Evolutionary conservation across 2,888 invertebrate genomes (phyloP).

Genomic region (Imbricaverruca yamaguchii): DNA sequence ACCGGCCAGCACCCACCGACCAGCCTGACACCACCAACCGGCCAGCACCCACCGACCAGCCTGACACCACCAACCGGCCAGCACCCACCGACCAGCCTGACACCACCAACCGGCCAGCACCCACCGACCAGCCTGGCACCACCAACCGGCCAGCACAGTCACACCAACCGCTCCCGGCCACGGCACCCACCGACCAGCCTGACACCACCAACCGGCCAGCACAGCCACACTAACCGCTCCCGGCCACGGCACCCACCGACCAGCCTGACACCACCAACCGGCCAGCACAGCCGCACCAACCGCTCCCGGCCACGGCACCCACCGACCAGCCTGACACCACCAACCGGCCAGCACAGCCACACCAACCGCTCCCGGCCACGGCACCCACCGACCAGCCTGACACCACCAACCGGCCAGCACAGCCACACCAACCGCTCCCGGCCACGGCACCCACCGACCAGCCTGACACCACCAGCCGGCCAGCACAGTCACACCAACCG

Average conservation of each 20-base stretch:
- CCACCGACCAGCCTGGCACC: too few species aligned
- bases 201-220: background rate
- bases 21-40: background rate
- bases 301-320: background rate
- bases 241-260: background rate
- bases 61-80: too few species aligned
- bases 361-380: background rate
- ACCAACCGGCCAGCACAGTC: too few species aligned
- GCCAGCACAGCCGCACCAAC: too few species aligned
- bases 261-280: background rate
- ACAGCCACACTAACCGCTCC: background rate
- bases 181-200: background rate
- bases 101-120: too few species aligned
- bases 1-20: background rate
- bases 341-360: too few species aligned
- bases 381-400: conserved; percentile 1
- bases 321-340: conserved; percentile 9
- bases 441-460: background rate
- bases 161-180: background rate
- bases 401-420: background rate
- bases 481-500: background rate
- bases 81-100: conserved; percentile 1
- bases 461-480: background rate
- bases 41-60: too few species aligned
- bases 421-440: background rate